Conservation (phyloP, 2,113 vertebrate genomes). For the Rhegmatorhina hoffmannsi region DNA sequence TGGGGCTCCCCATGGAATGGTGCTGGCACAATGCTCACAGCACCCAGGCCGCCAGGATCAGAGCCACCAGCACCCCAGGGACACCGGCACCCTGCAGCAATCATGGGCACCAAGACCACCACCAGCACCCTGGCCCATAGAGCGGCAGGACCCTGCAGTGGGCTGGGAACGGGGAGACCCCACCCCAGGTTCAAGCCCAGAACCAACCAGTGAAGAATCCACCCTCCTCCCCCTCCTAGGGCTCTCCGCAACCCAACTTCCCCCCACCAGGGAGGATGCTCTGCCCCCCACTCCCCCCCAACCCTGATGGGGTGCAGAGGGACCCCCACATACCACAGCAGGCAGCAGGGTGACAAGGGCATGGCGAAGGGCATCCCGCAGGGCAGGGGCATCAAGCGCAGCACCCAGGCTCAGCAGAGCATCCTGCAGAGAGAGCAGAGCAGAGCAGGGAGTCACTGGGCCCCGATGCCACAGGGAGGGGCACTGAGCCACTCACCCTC, state of each 20-base stretch:
- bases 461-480: background rate
- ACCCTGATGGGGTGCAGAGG: background rate
- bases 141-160: background rate
- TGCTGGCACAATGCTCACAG: background rate
- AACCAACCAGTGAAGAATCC: background rate
- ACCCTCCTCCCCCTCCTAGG: background rate
- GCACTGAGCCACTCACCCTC: background rate
- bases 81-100: background rate
- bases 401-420: constrained; percentile 85
- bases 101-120: background rate
- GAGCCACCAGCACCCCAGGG: background rate
- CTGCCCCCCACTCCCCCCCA: background rate
- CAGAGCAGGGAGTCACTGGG: background rate
- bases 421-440: constrained; percentile 74
- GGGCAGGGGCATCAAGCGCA: constrained; percentile 71
- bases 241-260: background rate
- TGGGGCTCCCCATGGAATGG: background rate
- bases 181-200: background rate
- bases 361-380: constrained; percentile 81
- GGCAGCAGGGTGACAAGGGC: constrained; percentile 82
- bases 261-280: background rate
- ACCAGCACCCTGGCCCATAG: background rate
- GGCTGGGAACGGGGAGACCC: background rate
- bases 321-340: constrained; percentile 72
- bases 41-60: background rate